Evolutionary conservation across 2,888 invertebrate species (phyloP).

Genomic region (Drosophila quinaria): DNA sequence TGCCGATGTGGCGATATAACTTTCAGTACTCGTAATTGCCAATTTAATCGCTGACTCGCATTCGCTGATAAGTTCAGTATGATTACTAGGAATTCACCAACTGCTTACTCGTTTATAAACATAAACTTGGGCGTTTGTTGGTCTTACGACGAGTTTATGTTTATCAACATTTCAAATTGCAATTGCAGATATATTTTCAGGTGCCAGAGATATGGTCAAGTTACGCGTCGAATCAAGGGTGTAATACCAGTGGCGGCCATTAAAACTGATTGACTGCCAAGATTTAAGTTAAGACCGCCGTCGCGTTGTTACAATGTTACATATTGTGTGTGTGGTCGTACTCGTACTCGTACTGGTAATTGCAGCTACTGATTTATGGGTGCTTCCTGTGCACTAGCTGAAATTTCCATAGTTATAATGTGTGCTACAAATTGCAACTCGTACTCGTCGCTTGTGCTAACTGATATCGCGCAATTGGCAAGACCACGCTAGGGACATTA

Average conservation of each 20-base stretch:
- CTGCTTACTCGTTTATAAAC: background rate
- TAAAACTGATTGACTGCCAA: conserved; percentile 73
- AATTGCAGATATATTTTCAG: conserved; percentile 48
- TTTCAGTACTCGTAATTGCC: conserved; percentile 68
- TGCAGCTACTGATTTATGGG: conserved; percentile 60
- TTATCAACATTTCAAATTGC: conserved; percentile 56
- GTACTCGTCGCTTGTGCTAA: conserved; percentile 12
- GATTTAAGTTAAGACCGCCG: conserved; percentile 48
- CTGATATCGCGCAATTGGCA: conserved; percentile 55
- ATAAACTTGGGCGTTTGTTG: conserved; percentile 10
- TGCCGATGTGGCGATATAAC: conserved; percentile 72
- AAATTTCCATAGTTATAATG: conserved; percentile 49
- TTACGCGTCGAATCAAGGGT: conserved; percentile 46
- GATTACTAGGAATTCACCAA: conserved; percentile 8
- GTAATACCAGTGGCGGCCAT: conserved; percentile 71
- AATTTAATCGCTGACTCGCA: conserved; percentile 72
- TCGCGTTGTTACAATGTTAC: conserved; percentile 8
- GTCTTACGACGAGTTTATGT: conserved; percentile 39
- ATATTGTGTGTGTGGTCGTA: conserved; percentile 2
- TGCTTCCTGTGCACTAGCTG: conserved; percentile 43
- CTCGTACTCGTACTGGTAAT: conserved; percentile 38
- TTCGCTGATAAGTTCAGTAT: conserved; percentile 62
- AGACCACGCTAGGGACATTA: conserved; percentile 36
- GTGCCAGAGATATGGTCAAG: conserved; percentile 44
- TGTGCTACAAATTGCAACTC: background rate